phyloP scores from a whole-genome alignment of 2,113 vertebrate species.

The Macroglossus sobrinus region DNA sequence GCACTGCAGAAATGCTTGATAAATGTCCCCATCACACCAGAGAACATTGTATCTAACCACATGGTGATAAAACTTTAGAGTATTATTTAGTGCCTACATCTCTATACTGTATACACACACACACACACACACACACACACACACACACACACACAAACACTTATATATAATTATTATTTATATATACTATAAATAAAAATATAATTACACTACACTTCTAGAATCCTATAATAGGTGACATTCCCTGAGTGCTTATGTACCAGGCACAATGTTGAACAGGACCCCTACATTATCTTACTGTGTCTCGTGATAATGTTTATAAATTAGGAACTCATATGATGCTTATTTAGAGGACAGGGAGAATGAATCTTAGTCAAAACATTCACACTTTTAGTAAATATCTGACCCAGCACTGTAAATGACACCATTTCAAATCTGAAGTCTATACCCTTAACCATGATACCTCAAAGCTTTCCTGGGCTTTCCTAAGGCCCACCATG shows the following conservation, averaged over 20 bases:
- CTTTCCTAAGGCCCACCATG: background rate
- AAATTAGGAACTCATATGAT: background rate
- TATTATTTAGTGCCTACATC: background rate
- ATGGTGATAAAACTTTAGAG: background rate
- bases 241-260: background rate
- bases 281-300: background rate
- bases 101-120: background rate
- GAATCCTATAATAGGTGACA: background rate
- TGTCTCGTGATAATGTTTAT: background rate
- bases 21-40: background rate
- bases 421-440: background rate
- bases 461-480: background rate
- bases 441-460: background rate
- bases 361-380: background rate
- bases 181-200: no score
- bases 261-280: background rate
- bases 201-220: background rate
- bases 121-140: background rate
- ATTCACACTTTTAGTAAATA: background rate
- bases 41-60: background rate
- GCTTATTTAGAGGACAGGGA: background rate
- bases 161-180: background rate
- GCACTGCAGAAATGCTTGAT: background rate
- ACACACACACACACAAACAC: background rate
- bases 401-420: background rate